Base-by-base conservation (phyloP, 2,888 invertebrate species). In the Idaea biselata region DNA sequence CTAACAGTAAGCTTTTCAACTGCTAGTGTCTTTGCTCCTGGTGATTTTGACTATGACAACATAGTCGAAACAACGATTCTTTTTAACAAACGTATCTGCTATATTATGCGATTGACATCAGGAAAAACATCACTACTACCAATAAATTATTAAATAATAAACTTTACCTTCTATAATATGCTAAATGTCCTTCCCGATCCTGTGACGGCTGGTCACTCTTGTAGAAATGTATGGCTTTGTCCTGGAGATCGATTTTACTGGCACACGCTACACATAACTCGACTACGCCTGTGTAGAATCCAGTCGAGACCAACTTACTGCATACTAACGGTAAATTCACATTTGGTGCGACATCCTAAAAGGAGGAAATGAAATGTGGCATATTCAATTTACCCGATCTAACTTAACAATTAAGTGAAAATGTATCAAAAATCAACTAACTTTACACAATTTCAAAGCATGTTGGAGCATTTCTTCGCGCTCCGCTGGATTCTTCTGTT, bases 181-280 rank as follows among this genome's bases (percentile, higher is more conserved):
- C 95, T 53, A 95, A 87, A 77, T 95, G 95, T 16, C 98, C 98
- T 77, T 97, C 97, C 63, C 96, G 94, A 85, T 98, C 98, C 68
- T 97, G 97, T 0, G 94, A 88, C 0, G 96, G 96, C 76, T 97
- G 97, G 62, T 96, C 96, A 74, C 96, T 97, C 79, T 95, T 95
- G 84, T 98, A 98, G 85, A 95, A 98, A 86, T 97, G 97, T 56
- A 97, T 88, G 0, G 97, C 99, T 64, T 97, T 94, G 77, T 97
- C 96, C 74, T 97, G 96, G 0, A 98, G 97, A 87, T 99, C 99
- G n/a, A 96, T 88, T 83, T 96, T 97, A 60, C 94, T 93, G 0
- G 98, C 98, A 80, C 97, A 97, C 8, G 96, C 94, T 1, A 96
- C 94, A 74, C 97, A 96, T 31, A 99, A 86, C 74, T 99, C 98